Evolutionary conservation across 2,888 invertebrate genomes (phyloP), one percentile per base, ranked within the genome.

Genomic region (Adelphocoris suturalis): DNA sequence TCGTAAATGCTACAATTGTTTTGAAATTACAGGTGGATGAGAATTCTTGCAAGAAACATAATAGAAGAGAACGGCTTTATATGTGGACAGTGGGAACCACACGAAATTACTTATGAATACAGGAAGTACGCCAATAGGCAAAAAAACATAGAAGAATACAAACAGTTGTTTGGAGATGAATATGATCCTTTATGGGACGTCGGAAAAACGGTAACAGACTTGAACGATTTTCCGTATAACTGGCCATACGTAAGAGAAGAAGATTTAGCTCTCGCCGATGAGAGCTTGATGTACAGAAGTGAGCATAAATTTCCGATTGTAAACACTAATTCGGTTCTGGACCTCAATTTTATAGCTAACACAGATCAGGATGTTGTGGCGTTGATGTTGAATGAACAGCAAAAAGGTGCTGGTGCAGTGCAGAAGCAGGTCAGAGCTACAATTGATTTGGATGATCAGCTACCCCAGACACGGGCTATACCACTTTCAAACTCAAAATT

Each of bases 151-250:
- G 91, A 91, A 14, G 85, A 90, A 57, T 86, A 91, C 14, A 91
- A 91, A 89, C 81, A 90, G 14, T 80, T 89, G 11, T 91, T 91
- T 55, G 92, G 92, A 16, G 90, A 89, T 9, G 90, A 91, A n/a
- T 92, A 91, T 76, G 91, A 91, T 80, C 91, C 91, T 13, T 89
- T 90, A 16, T 92, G 92, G 92, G 92, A 92, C 87, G 86, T 91
- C 27, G 88, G 46, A 27, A 89, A 61, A 46, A 23, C 80, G 0
- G 28, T 23, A 2, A 55, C 52, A 3, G 52, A 46, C 46, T n/a
- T 48, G 23, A 28, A 81, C 37, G 89, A 88, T 13, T 88, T 81
- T 48, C 89, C 89, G 2, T 89, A 68, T 61, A 57, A 82, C 2
- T 89, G 81, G 82, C 89, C 81, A 4, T 89, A 89, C 47, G 80